A percentile compares a stretch with the other conserved stretches of the same genome.
Conservation (phyloP, 2,888 invertebrate species). For the Calameuta pallipes region DNA sequence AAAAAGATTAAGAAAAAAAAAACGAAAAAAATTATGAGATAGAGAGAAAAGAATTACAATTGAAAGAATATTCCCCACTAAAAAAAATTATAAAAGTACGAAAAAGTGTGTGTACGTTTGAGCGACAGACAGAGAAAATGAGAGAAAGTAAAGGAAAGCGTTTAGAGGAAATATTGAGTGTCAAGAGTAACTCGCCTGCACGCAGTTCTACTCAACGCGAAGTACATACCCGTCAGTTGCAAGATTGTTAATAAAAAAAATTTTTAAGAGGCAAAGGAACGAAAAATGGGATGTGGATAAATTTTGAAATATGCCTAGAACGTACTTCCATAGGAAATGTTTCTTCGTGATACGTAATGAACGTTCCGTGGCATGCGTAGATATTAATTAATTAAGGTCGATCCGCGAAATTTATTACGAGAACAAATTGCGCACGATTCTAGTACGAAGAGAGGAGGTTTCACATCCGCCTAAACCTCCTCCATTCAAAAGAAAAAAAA, state of each 20-base stretch:
- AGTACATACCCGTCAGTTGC: neutral
- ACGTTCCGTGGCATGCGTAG: neutral
- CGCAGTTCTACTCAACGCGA: neutral
- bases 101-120: neutral
- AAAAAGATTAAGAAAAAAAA: constrained; percentile 12
- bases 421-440: neutral
- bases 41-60: neutral
- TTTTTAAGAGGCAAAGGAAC: neutral
- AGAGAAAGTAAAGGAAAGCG: neutral
- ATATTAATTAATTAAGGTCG: neutral
- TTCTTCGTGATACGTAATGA: neutral
- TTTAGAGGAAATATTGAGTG: neutral
- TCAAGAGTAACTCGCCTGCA: neutral
- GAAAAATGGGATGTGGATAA: neutral
- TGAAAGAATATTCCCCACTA: neutral
- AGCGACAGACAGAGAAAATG: neutral
- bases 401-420: neutral
- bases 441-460: neutral
- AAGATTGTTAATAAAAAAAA: neutral
- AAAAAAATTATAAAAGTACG: neutral
- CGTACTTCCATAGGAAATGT: neutral
- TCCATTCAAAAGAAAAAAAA: neutral
- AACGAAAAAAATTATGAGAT: constrained; percentile 10
- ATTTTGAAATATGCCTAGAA: neutral
- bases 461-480: neutral